phyloP scores from a whole-genome alignment of 2,113 vertebrate species.

The Channa maculata region DNA sequence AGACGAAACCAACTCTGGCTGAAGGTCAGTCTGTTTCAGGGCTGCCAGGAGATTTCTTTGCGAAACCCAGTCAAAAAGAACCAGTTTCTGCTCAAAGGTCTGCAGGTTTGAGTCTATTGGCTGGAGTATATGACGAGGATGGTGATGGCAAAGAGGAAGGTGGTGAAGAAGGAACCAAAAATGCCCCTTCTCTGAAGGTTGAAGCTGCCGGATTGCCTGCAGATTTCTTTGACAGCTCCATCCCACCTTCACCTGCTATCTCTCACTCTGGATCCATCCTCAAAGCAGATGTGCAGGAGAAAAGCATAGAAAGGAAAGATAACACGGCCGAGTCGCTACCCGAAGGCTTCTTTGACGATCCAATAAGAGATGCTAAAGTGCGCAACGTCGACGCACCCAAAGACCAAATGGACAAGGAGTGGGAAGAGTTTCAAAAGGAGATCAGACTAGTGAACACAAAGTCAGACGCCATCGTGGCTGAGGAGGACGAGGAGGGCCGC shows the following conservation, averaged over 20 bases:
- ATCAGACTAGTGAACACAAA: conserved; percentile 95
- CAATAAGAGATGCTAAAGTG: conserved; percentile 93
- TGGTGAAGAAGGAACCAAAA: conserved; percentile 44
- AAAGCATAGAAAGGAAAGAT: conserved; percentile 85
- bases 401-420: conserved; percentile 98
- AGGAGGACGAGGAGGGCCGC: conserved; percentile 96
- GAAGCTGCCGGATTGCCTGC: conserved; percentile 70
- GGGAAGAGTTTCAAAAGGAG: conserved; percentile 99
- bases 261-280: conserved; percentile 93
- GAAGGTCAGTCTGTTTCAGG: conserved; percentile 60
- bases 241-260: conserved; percentile 80
- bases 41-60: conserved; percentile 81
- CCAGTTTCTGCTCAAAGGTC: conserved; percentile 26
- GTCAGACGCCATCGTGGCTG: conserved; percentile 96
- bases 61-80: conserved; percentile 48
- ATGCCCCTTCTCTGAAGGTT: conserved; percentile 27
- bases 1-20: conserved; percentile 71
- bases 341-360: conserved; percentile 98
- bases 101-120: conserved; percentile 81
- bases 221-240: conserved; percentile 88
- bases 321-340: conserved; percentile 92
- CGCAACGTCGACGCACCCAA: conserved; percentile 96
- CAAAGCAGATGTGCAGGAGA: conserved; percentile 88
- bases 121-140: conserved; percentile 85
- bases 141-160: conserved; percentile 75